These are phyloP conservation scores for Sicus ferrugineus DNA, from an alignment of 2,888 invertebrate species.

Conservation along the genomic window DNA sequence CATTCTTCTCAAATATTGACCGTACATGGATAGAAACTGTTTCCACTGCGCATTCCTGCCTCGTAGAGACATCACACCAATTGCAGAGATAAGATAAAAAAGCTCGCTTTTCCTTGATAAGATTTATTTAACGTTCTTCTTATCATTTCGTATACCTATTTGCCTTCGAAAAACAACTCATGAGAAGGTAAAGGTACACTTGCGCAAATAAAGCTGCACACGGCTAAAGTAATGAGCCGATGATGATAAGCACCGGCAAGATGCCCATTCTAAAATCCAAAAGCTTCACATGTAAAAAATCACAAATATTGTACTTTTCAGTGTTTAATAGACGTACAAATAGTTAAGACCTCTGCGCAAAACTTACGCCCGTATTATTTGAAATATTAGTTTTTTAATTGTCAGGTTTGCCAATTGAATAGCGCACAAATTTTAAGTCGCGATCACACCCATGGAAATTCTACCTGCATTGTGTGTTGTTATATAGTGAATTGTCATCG, in stretches of 20 bases:
- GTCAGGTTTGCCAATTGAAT: too few relatives aligned
- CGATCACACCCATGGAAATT: too few relatives aligned
- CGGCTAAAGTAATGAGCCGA: not conserved
- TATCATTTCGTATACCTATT: too few relatives aligned
- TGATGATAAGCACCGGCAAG: slow-evolving; percentile 26
- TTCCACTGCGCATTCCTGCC: too few relatives aligned
- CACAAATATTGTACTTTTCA: slow-evolving; percentile 41
- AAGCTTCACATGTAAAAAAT: slow-evolving; percentile 38
- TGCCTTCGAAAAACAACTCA: not conserved
- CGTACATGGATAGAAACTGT: not conserved
- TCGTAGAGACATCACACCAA: too few relatives aligned
- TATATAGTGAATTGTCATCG: not conserved
- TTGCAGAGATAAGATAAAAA: slow-evolving; percentile 6
- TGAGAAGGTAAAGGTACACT: slow-evolving; percentile 8
- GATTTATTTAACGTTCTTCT: not conserved
- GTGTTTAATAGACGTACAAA: slow-evolving; percentile 55
- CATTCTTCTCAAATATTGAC: not conserved
- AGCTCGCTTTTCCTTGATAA: slow-evolving; percentile 3
- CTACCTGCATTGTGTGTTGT: too few relatives aligned
- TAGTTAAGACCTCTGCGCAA: slow-evolving; percentile 50
- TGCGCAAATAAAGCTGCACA: not conserved
- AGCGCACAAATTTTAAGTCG: too few relatives aligned
- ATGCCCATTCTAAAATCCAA: slow-evolving; percentile 7
- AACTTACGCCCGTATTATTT: too few relatives aligned
- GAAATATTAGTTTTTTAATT: too few relatives aligned